Conservation (phyloP, 2,113 vertebrate species). For the Aegotheles bennettii region DNA sequence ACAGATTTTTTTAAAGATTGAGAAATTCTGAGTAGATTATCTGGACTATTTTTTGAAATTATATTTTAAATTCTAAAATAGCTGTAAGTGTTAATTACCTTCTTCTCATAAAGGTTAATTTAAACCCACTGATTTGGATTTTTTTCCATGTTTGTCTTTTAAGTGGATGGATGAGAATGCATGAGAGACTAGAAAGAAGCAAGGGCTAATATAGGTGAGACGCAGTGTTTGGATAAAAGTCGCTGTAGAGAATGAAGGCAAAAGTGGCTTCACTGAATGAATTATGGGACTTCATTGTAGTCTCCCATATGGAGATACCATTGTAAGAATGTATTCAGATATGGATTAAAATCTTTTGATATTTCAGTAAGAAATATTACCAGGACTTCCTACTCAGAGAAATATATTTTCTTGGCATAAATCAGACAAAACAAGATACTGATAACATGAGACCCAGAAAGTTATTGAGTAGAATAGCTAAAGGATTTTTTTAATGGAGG, state of each 20-base stretch:
- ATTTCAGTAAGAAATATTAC: neutral
- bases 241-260: neutral
- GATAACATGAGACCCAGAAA: neutral
- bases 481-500: neutral
- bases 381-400: neutral
- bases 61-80: neutral
- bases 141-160: neutral
- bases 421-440: neutral
- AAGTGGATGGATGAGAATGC: neutral
- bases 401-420: neutral
- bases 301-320: neutral
- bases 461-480: neutral
- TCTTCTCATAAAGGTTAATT: neutral
- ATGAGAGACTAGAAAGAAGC: neutral
- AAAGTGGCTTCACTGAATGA: neutral
- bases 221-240: neutral
- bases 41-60: neutral
- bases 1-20: neutral
- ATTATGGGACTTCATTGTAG: neutral
- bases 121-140: neutral
- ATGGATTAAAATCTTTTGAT: neutral
- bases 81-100: neutral
- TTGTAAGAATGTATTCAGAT: neutral
- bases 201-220: neutral
- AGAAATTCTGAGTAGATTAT: neutral